phyloP scores from a whole-genome alignment of 2,888 invertebrate genomes.

The Synanthedon tipuliformis region DNA sequence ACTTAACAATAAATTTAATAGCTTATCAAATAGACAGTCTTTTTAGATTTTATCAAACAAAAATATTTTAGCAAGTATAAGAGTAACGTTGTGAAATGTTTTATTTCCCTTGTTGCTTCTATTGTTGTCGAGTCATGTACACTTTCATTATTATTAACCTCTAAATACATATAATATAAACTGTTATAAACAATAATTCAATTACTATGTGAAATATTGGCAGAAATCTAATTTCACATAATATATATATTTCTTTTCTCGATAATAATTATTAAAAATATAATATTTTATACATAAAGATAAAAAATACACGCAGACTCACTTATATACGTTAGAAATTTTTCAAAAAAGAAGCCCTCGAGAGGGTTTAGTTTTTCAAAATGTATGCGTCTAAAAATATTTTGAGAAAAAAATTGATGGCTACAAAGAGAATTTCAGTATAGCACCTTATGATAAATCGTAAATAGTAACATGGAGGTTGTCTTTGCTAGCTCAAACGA shows the following conservation, averaged over 20 bases:
- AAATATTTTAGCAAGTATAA: slow-evolving; percentile 23
- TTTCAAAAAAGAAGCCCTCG: no score
- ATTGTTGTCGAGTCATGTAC: background rate
- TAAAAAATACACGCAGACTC: no score
- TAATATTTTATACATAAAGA: no score
- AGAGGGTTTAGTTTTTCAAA: no score
- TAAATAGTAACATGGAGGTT: no score
- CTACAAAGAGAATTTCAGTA: no score
- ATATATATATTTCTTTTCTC: background rate
- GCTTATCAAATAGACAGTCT: slow-evolving; percentile 68
- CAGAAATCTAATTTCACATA: background rate
- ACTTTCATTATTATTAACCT: background rate
- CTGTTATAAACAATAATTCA: no score
- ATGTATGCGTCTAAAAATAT: no score
- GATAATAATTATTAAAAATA: background rate
- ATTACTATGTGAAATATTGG: background rate
- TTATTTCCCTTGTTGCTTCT: background rate
- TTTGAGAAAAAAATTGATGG: no score
- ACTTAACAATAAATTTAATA: slow-evolving; percentile 62
- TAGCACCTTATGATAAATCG: no score
- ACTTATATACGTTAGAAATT: no score
- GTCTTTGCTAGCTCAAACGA: no score
- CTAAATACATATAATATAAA: background rate
- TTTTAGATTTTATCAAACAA: slow-evolving; percentile 52
- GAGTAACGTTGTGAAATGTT: background rate